Evolutionary conservation across 2,888 invertebrate species (phyloP).

Genomic region (Troilus luridus): DNA sequence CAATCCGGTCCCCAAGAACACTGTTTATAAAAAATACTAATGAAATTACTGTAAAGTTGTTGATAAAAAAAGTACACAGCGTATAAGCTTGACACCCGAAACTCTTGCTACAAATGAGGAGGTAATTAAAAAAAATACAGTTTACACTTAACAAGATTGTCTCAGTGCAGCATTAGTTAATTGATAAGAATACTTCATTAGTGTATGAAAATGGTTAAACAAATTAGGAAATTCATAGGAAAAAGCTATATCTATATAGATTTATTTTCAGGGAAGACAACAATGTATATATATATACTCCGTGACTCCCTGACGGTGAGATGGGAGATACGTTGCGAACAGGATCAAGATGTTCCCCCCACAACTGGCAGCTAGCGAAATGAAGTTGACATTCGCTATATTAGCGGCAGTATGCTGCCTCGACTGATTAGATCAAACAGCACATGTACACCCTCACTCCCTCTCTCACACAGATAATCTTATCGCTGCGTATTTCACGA

Average conservation of each 20-base stretch:
- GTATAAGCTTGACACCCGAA: too few species aligned
- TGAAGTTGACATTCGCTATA: conserved; percentile 20
- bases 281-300: not conserved
- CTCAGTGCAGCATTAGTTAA: too few species aligned
- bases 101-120: too few species aligned
- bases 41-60: too few species aligned
- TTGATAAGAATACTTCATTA: too few species aligned
- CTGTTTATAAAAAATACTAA: too few species aligned
- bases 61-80: too few species aligned
- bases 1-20: too few species aligned
- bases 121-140: too few species aligned
- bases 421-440: conserved; percentile 1
- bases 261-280: not conserved
- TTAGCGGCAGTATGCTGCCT: conserved; percentile 15
- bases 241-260: not conserved
- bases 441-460: not conserved
- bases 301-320: not conserved
- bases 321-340: not conserved
- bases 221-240: not conserved
- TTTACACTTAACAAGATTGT: too few species aligned
- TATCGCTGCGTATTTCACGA: conserved; percentile 5
- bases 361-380: conserved; percentile 12
- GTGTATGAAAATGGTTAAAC: too few species aligned
- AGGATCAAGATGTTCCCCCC: conserved; percentile 4
- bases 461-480: not conserved